Evolutionary conservation across 2,113 vertebrate species (phyloP).

Genomic region (Sturnira hondurensis): DNA sequence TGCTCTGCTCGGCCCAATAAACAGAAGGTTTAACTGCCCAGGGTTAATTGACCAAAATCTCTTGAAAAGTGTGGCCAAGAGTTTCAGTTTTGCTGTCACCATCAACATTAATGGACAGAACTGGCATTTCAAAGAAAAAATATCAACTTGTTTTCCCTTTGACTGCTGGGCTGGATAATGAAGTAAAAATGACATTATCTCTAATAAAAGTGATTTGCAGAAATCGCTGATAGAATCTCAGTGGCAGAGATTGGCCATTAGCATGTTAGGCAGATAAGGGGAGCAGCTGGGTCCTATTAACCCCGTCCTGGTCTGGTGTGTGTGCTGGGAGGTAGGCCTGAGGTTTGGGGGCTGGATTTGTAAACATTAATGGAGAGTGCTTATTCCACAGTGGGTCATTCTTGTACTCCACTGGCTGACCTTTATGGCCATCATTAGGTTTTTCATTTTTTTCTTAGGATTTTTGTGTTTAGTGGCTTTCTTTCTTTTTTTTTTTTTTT

Average conservation of each 20-base stretch:
- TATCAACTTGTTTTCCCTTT: conserved; percentile 79
- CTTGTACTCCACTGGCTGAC: background rate
- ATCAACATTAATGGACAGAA: conserved; percentile 76
- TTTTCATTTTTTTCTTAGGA: background rate
- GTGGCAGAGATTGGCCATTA: conserved; percentile 80
- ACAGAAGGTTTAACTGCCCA: conserved; percentile 34
- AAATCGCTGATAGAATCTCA: conserved; percentile 78
- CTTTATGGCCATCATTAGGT: background rate
- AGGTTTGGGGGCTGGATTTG: background rate
- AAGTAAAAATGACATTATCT: conserved; percentile 84
- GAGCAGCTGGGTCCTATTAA: conserved; percentile 58
- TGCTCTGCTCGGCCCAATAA: conserved; percentile 8
- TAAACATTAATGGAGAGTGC: background rate
- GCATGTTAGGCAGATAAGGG: conserved; percentile 76
- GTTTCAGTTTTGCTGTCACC: conserved; percentile 74
- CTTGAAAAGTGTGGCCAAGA: conserved; percentile 65
- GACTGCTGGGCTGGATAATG: conserved; percentile 80
- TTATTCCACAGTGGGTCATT: background rate
- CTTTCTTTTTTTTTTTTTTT: background rate
- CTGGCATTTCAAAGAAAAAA: conserved; percentile 69
- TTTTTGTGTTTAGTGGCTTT: background rate
- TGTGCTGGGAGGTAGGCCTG: background rate
- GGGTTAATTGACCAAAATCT: conserved; percentile 49
- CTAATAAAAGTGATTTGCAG: conserved; percentile 82
- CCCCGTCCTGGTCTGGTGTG: conserved; percentile 45